These are phyloP conservation scores for Lutraria lutraria DNA, from an alignment of 2,888 invertebrate genomes.

Conservation along the genomic window DNA sequence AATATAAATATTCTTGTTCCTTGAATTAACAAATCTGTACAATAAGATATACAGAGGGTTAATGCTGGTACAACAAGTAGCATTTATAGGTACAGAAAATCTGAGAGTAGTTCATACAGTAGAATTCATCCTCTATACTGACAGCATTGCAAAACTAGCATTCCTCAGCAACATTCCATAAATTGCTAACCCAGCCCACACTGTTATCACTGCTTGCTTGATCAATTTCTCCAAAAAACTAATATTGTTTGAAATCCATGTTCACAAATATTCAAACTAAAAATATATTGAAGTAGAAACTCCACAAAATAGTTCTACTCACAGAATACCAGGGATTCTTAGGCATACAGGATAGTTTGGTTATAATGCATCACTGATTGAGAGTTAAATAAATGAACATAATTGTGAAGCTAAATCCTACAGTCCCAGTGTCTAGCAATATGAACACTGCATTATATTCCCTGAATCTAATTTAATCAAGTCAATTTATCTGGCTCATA, in stretches of 20 bases:
- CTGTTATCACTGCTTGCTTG: background rate
- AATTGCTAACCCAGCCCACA: background rate
- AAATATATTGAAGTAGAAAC: background rate
- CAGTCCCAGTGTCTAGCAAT: background rate
- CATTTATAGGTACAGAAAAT: background rate
- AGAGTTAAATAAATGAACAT: too few species aligned
- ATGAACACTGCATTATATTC: background rate
- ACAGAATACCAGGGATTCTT: background rate
- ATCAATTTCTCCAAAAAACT: background rate
- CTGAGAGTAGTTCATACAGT: background rate
- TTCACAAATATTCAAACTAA: background rate
- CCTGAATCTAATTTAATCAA: background rate
- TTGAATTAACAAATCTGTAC: background rate
- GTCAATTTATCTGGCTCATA: background rate
- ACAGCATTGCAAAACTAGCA: background rate
- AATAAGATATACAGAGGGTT: background rate
- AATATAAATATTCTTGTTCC: background rate
- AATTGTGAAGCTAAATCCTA: too few species aligned
- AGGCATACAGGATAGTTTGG: background rate
- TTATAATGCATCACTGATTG: background rate
- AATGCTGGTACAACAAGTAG: background rate
- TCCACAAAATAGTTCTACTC: background rate
- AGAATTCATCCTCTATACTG: constrained; percentile 20
- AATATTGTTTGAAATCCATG: background rate
- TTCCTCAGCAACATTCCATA: background rate